Evolutionary conservation across 1,140 invertebrate species (phyloP).

Genomic region (Drosophila fuyamai): DNA sequence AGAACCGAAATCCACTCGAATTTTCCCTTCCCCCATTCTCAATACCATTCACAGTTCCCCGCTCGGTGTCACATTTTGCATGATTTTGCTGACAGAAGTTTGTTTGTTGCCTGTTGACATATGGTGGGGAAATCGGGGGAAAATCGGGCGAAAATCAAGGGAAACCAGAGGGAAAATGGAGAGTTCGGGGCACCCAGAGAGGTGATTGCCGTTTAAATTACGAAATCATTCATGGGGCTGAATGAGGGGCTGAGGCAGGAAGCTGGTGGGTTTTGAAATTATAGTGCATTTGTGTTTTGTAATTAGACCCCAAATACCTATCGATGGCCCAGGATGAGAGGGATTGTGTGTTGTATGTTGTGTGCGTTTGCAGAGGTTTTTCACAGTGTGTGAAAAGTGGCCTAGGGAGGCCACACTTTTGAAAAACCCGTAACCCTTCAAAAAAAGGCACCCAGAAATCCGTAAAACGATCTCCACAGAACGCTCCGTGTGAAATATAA

Average conservation of each 20-base stretch:
- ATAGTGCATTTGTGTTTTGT: constrained; percentile 78
- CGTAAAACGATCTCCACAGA: constrained; percentile 52
- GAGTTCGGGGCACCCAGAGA: constrained; percentile 9
- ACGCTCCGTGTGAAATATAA: constrained; percentile 27
- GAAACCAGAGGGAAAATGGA: background rate
- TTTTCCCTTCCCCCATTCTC: constrained; percentile 4
- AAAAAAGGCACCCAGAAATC: constrained; percentile 44
- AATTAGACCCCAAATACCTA: constrained; percentile 75
- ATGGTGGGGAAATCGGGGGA: constrained; percentile 17
- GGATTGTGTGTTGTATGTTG: constrained; percentile 2
- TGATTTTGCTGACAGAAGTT: constrained; percentile 74
- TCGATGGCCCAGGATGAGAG: constrained; percentile 27
- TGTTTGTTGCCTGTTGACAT: constrained; percentile 53
- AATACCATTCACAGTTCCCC: background rate
- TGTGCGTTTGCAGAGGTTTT: constrained; percentile 16
- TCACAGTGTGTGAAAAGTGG: constrained; percentile 6
- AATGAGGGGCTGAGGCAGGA: constrained; percentile 11
- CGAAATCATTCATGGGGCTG: constrained; percentile 66
- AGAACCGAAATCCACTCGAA: constrained; percentile 39
- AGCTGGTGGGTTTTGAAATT: constrained; percentile 59
- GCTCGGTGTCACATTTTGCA: constrained; percentile 67
- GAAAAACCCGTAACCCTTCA: background rate
- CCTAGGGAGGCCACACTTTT: constrained; percentile 55
- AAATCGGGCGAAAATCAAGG: background rate
- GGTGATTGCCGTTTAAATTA: constrained; percentile 78